Percentiles rank a stretch among this genome's conserved stretches.
Evolutionary conservation across 2,113 vertebrate genomes (phyloP).

Genomic region (Mus musculus): GRCm39 chr6:88960501-88961000

Average conservation of each 20-base stretch:
- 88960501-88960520: background rate
- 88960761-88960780: background rate
- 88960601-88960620: background rate
- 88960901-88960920: background rate
- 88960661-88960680: background rate
- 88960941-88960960: background rate
- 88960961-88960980: background rate
- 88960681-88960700: background rate
- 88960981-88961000: background rate
- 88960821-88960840: background rate
- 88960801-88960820: background rate
- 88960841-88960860: background rate
- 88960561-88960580: background rate
- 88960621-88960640: background rate
- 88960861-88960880: background rate
- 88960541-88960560: background rate
- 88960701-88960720: background rate
- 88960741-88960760: background rate
- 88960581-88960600: background rate
- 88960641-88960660: background rate
- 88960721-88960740: background rate
- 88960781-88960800: background rate
- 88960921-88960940: too few relatives aligned
- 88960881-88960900: background rate
- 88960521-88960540: background rate